Evolutionary conservation across 2,797 vertebrate species (phyloP), one percentile per base, ranked within the genome.

Genomic region (Zenarchopterus dispar): DNA sequence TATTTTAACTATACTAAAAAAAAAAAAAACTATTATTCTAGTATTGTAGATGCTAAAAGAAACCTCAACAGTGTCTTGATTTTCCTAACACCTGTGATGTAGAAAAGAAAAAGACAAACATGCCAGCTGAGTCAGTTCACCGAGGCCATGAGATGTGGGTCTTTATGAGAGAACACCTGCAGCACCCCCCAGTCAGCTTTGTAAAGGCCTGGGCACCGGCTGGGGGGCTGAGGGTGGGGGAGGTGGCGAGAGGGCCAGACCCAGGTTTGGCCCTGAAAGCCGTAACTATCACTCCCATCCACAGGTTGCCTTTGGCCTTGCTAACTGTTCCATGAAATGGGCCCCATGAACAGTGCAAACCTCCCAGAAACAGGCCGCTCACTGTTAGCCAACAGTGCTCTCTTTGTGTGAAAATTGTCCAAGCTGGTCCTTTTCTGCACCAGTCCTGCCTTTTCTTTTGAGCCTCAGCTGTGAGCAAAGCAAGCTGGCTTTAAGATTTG

Each of bases 281-380:
- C 88, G 92, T 78, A 78, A 83, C 93, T 90, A 93, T 91, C 92
- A 93, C 92, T 90, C 92, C 89, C 92, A 83, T 91, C 92, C 93
- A 94, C 84, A 84, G 94, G 88, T 81, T 92, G 86, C 91, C 93
- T 91, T 91, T 95, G 92, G 94, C 91, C 91, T 90, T 93, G 89
- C 93, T 95, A 93, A 94, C 90, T 93, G 89, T 93, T 93, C 93
- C 93, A 94, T 95, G 92, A 96, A 96, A 94, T 93, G 88, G 77
- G 89, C 91, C 92, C 90, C 94, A 93, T 92, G 88, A 93, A 90
- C 86, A 92, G 88, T 73, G 84, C 89, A 94, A 93, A 91, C 69
- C 85, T 92, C 84, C 87, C 85, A 65, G 87, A 92, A 93, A 94
- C 91, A 93, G 91, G 92, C 94, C 77, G 88, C 91, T 93, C 89